Evolutionary conservation across 2,797 vertebrate species (phyloP), one percentile per base, ranked within the genome.

Genomic region (Centropyge bicolor): DNA sequence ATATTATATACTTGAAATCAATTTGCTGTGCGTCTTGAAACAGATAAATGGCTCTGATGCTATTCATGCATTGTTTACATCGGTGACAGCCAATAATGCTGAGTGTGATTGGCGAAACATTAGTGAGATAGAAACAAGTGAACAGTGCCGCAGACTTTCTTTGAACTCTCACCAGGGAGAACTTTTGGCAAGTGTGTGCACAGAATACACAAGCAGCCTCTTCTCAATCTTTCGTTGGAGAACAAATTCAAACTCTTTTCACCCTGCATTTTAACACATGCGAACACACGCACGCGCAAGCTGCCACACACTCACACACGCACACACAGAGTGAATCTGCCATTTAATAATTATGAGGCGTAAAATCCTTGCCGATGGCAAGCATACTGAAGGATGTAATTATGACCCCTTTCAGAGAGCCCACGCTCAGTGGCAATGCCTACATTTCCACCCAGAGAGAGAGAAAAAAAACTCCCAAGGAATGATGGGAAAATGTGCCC

Each of bases 321-420:
- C 75, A 35, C 55, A 36, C 13, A 46, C 43, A 76, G 82, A 93
- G 87, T 87, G 91, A 93, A 91, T 94, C 89, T 94, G 92, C 92
- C 91, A 93, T 95, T 95, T 94, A 93, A 95, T 95, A 94, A 95
- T 95, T 94, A 95, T 94, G 93, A 93, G 91, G 92, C 92, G 91
- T 94, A 95, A 94, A 95, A 95, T 94, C 94, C 94, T 95, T 95
- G 95, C 94, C 93, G 89, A 90, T 78, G 93, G 94, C 93, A 84
- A 93, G 93, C 93, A 94, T 94, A 92, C 91, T 93, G 92, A 95
- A 94, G 94, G 92, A 94, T 94, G 93, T 95, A 95, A 95, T 95
- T 95, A 95, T 94, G 93, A 93, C 93, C 93, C 93, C 92, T 94
- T 95, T 93, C 91, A 92, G 92, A 90, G 87, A 92, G 92, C 93